These are phyloP conservation scores for Plutella xylostella DNA, from an alignment of 2,888 invertebrate species.

Conservation along the genomic window DNA sequence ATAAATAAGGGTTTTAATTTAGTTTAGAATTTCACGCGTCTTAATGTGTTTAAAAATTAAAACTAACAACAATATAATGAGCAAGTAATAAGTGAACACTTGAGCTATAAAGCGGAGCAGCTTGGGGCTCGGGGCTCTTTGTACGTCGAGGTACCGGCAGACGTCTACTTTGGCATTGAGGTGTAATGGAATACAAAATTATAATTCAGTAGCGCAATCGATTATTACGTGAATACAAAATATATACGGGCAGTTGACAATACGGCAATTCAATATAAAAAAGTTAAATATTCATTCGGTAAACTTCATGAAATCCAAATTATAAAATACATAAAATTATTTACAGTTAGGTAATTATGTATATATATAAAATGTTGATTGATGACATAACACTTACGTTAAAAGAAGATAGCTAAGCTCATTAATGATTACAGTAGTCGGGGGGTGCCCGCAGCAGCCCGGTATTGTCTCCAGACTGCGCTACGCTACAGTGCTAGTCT, in stretches of 20 bases:
- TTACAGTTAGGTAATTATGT: slow-evolving; percentile 46
- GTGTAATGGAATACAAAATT: slow-evolving; percentile 37
- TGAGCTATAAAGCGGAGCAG: slow-evolving; percentile 67
- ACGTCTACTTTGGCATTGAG: slow-evolving; percentile 66
- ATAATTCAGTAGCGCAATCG: slow-evolving; percentile 12
- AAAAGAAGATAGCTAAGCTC: slow-evolving; percentile 69
- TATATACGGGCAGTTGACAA: slow-evolving; percentile 8
- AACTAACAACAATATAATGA: slow-evolving; percentile 62
- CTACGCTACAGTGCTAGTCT: background rate
- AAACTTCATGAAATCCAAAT: slow-evolving; percentile 61
- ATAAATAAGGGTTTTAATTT: no score
- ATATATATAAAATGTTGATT: slow-evolving; percentile 62
- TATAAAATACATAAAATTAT: slow-evolving; percentile 62
- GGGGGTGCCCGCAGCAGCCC: slow-evolving; percentile 49
- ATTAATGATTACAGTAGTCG: slow-evolving; percentile 66
- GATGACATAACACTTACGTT: slow-evolving; percentile 68
- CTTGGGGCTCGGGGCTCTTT: slow-evolving; percentile 49
- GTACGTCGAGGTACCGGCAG: slow-evolving; percentile 16
- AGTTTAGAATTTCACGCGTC: no score
- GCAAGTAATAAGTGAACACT: slow-evolving; percentile 62
- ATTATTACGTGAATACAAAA: slow-evolving; percentile 16
- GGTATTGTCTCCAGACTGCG: slow-evolving; percentile 39
- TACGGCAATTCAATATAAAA: background rate
- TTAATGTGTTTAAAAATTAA: no score
- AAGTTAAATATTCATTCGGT: slow-evolving; percentile 40